Conservation (phyloP, 1,140 invertebrate genomes). For the Augochlora pura region DNA sequence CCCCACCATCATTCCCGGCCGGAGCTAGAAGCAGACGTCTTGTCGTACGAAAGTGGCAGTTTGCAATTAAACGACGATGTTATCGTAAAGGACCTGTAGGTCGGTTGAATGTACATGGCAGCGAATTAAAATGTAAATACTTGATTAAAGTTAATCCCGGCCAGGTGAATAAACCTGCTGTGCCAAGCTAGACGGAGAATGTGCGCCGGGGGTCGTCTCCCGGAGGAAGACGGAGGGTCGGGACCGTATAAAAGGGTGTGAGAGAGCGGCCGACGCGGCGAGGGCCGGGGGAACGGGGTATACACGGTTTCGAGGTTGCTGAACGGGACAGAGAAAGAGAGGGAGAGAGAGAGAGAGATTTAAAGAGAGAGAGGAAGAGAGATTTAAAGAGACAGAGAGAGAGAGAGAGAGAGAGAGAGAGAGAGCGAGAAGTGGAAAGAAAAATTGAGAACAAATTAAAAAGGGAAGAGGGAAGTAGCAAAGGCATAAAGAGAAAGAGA, state of each 20-base stretch:
- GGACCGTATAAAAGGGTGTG: background rate
- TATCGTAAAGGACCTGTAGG: conserved; percentile 59
- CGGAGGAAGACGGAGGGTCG: conserved; percentile 20
- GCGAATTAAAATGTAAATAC: conserved; percentile 78
- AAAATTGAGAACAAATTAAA: too few species aligned
- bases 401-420: too few species aligned
- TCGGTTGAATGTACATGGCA: conserved; percentile 64
- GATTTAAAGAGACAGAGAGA: too few species aligned
- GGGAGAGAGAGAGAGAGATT: conserved; percentile 11
- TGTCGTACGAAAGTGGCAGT: conserved; percentile 64
- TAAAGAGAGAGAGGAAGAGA: too few species aligned
- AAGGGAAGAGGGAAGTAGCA: too few species aligned
- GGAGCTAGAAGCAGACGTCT: conserved; percentile 39
- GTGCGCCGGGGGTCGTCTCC: too few species aligned
- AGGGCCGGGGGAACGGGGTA: background rate
- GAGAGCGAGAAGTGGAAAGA: too few species aligned
- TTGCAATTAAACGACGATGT: conserved; percentile 74
- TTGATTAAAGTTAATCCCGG: conserved; percentile 75
- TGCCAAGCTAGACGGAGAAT: conserved; percentile 54
- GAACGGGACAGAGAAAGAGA: too few species aligned
- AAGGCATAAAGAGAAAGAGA: too few species aligned
- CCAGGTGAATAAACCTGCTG: conserved; percentile 66
- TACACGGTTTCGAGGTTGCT: conserved; percentile 22
- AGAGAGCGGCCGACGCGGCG: background rate
- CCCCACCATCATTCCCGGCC: background rate